Conservation (phyloP, 2,888 invertebrate genomes). For the Pyrocoelia pectoralis region DNA sequence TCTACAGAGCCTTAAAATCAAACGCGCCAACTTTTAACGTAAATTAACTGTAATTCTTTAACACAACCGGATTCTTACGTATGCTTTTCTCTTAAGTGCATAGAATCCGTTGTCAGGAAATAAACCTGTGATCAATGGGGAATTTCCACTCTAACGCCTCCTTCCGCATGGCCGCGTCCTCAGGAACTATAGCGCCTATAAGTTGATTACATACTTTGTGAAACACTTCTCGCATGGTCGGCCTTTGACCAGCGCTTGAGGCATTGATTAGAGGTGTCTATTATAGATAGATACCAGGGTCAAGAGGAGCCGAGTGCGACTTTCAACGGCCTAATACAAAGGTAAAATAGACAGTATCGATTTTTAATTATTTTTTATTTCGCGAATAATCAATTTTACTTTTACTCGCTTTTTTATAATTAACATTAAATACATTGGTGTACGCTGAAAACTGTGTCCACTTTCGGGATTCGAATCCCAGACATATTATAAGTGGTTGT, state of each 20-base stretch:
- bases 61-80: conserved; percentile 9
- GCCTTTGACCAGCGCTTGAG: conserved; percentile 45
- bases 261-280: conserved; percentile 43
- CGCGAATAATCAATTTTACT: too few relatives aligned
- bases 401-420: too few relatives aligned
- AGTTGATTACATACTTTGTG: conserved; percentile 60
- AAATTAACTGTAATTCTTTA: conserved; percentile 14
- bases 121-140: conserved; percentile 55
- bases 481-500: too few relatives aligned
- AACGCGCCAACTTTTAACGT: conserved; percentile 24
- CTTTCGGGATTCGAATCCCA: too few relatives aligned
- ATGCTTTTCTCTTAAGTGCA: conserved; percentile 21
- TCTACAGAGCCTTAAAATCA: conserved; percentile 22
- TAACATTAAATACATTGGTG: too few relatives aligned
- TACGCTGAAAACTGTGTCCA: too few relatives aligned
- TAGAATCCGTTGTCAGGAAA: conserved; percentile 42
- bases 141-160: conserved; percentile 57
- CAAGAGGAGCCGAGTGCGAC: conserved; percentile 31
- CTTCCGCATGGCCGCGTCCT: conserved; percentile 57
- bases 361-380: conserved; percentile 22
- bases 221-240: conserved; percentile 57
- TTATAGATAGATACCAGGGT: conserved; percentile 36
- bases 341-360: conserved; percentile 19
- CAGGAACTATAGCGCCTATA: conserved; percentile 54
- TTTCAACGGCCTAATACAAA: conserved; percentile 22